These are phyloP conservation scores for Archivesica marissinica DNA, from an alignment of 1,140 invertebrate genomes.

Conservation along the genomic window DNA sequence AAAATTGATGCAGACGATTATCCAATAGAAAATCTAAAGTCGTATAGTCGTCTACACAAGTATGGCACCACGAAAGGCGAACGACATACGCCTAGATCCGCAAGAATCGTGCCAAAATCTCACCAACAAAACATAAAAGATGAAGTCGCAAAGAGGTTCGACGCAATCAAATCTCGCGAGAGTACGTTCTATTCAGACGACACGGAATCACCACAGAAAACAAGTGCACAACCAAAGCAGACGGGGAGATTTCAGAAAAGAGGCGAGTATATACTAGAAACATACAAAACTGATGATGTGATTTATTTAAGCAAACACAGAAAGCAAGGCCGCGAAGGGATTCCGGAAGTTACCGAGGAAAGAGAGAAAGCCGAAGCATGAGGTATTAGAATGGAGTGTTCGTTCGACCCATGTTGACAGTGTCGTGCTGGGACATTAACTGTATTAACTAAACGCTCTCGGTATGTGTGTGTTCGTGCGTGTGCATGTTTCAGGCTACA, in stretches of 20 bases:
- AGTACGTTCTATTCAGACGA: constrained; percentile 49
- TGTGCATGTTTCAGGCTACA: too few relatives aligned
- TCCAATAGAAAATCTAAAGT: constrained; percentile 55
- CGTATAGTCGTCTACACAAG: constrained; percentile 49
- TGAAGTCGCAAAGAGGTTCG: constrained; percentile 48
- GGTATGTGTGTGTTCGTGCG: too few relatives aligned
- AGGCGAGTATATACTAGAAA: constrained; percentile 58
- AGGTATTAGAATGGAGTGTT: not conserved
- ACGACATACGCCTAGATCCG: constrained; percentile 39
- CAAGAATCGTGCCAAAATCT: constrained; percentile 38
- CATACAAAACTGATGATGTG: constrained; percentile 60
- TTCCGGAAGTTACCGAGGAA: constrained; percentile 45
- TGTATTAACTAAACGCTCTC: too few relatives aligned
- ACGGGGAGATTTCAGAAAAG: constrained; percentile 39
- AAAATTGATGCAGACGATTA: constrained; percentile 41
- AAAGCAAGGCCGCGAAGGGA: constrained; percentile 26
- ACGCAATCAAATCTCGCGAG: constrained; percentile 57
- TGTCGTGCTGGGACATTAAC: too few relatives aligned
- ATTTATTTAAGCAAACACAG: constrained; percentile 52
- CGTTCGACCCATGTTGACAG: not conserved
- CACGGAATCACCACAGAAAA: not conserved
- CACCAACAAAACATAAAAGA: constrained; percentile 50
- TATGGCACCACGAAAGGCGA: constrained; percentile 23
- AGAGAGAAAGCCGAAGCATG: not conserved
- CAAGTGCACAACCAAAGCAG: not conserved